Conservation (phyloP, 2,113 vertebrate species). For the Pteruthius melanotis region DNA sequence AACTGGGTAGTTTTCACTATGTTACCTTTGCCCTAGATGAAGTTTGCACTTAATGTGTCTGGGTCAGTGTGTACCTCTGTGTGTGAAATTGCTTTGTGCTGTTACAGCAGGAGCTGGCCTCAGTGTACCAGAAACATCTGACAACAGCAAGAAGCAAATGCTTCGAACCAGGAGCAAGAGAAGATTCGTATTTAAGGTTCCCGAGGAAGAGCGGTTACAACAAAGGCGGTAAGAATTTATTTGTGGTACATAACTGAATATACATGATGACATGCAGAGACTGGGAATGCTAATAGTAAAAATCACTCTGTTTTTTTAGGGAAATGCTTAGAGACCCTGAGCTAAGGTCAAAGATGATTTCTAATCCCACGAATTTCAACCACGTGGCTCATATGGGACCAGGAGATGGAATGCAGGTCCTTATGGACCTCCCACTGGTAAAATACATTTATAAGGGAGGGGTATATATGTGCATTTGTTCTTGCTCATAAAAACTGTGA, state of each 20-base stretch:
- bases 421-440: conserved; percentile 98
- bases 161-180: conserved; percentile 93
- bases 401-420: conserved; percentile 96
- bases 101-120: conserved; percentile 77
- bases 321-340: conserved; percentile 97
- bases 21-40: background rate
- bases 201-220: conserved; percentile 90
- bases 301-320: conserved; percentile 61
- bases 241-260: background rate
- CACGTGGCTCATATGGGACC: conserved; percentile 99
- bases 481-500: background rate
- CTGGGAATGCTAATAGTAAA: background rate
- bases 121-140: conserved; percentile 88
- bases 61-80: background rate
- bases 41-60: background rate
- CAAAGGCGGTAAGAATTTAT: conserved; percentile 81
- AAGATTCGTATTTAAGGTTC: conserved; percentile 95
- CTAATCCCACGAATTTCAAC: conserved; percentile 97
- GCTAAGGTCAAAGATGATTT: conserved; percentile 93
- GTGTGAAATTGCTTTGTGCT: background rate
- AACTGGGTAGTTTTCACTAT: background rate
- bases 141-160: conserved; percentile 94
- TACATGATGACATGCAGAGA: background rate
- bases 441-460: conserved; percentile 27
- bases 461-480: background rate